Percentiles rank a stretch among this genome's conserved stretches.
Conservation (phyloP, 2,888 invertebrate species). For the Agrotis clavis region DNA sequence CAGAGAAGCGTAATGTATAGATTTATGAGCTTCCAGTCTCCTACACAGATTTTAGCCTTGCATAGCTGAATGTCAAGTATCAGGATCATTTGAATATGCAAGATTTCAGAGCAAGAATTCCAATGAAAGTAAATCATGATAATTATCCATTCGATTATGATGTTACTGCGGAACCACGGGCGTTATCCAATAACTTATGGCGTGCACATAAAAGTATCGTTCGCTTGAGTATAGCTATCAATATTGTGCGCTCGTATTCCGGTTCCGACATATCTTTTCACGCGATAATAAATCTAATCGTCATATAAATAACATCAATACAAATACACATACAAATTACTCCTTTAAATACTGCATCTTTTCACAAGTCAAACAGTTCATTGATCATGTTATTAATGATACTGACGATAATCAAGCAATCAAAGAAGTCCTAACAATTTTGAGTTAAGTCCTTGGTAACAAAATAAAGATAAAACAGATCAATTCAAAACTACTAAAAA, state of each 20-base stretch:
- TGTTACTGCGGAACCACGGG: conserved; percentile 46
- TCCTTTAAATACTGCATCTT: conserved; percentile 19
- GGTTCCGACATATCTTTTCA: conserved; percentile 43
- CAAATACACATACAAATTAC: conserved; percentile 42
- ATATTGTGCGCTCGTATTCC: conserved; percentile 46
- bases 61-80: conserved; percentile 74
- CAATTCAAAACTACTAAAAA: conserved; percentile 66
- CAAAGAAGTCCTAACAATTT: conserved; percentile 38
- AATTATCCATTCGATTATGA: conserved; percentile 53
- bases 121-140: conserved; percentile 45
- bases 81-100: conserved; percentile 68
- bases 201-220: conserved; percentile 62
- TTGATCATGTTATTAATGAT: conserved; percentile 30
- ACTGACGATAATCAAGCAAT: conserved; percentile 27
- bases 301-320: conserved; percentile 35
- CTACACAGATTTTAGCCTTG: conserved; percentile 77
- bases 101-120: conserved; percentile 49
- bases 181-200: conserved; percentile 42
- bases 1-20: conserved; percentile 59
- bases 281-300: conserved; percentile 44
- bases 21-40: conserved; percentile 76
- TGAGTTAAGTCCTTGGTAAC: conserved; percentile 66
- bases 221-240: conserved; percentile 52
- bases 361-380: conserved; percentile 15
- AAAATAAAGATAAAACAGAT: conserved; percentile 70